A percentile compares a stretch with the other conserved stretches of the same genome.
These are phyloP conservation scores for Ectobius pallidus DNA, from an alignment of 2,888 invertebrate species.

Conservation along the genomic window DNA sequence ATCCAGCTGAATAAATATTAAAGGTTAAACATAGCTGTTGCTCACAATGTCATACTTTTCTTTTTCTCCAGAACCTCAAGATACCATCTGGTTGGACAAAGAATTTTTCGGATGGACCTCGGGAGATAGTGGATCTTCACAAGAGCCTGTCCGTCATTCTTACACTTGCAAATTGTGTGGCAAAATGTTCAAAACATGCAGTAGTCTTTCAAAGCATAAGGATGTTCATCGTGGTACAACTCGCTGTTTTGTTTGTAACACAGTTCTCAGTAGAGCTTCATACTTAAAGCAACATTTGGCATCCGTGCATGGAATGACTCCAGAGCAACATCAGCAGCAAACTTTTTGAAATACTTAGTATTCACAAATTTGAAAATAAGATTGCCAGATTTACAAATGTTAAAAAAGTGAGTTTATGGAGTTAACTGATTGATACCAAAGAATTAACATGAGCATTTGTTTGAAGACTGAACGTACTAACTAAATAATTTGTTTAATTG, in stretches of 20 bases:
- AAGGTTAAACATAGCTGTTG: no score
- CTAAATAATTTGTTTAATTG: no score
- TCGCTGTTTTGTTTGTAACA: constrained; percentile 66
- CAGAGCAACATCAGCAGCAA: background rate
- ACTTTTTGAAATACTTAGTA: no score
- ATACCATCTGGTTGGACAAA: constrained; percentile 11
- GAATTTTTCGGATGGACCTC: constrained; percentile 3
- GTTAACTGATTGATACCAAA: no score
- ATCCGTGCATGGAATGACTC: constrained; percentile 26
- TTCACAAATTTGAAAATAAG: no score
- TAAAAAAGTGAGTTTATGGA: no score
- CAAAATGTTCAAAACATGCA: constrained; percentile 66
- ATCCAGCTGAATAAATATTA: no score
- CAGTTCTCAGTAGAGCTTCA: constrained; percentile 61
- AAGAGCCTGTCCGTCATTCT: background rate
- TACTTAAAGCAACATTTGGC: constrained; percentile 46
- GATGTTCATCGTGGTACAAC: constrained; percentile 68
- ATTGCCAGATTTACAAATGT: no score
- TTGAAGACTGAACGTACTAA: no score
- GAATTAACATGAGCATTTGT: no score
- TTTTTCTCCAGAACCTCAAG: constrained; percentile 8
- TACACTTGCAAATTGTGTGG: constrained; percentile 62
- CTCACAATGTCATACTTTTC: background rate
- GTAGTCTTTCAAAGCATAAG: constrained; percentile 65
- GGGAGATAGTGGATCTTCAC: background rate